phyloP scores from a whole-genome alignment of 2,797 vertebrate genomes.

The Myiotriccus ornatus region DNA sequence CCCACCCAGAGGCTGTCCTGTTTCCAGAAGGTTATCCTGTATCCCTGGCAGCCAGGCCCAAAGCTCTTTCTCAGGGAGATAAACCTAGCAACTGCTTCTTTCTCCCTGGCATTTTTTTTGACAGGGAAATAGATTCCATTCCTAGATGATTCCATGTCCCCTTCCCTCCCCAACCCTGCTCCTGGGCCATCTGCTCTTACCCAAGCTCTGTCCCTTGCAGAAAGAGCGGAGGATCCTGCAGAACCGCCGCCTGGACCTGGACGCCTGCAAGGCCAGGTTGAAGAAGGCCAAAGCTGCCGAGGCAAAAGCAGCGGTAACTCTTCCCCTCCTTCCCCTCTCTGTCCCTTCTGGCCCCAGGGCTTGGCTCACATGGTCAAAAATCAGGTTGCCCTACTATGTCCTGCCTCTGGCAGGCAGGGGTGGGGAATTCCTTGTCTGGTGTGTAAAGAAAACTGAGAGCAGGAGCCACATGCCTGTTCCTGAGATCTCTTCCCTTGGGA shows the following conservation, averaged over 20 bases:
- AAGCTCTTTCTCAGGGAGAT: background rate
- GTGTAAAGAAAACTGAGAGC: background rate
- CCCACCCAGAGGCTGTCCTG: background rate
- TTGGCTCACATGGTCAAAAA: background rate
- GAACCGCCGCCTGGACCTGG: constrained; percentile 90
- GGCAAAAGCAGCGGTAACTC: constrained; percentile 87
- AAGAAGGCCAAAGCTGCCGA: constrained; percentile 92
- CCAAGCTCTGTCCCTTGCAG: constrained; percentile 65
- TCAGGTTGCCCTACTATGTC: background rate
- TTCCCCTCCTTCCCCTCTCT: background rate
- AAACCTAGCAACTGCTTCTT: background rate
- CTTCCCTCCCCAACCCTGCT: background rate
- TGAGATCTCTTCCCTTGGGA: background rate
- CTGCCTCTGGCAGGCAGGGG: background rate
- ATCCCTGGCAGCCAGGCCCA: background rate
- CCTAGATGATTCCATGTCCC: background rate
- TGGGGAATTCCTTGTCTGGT: background rate
- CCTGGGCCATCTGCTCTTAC: background rate
- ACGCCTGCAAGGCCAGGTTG: constrained; percentile 88
- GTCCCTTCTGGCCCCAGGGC: background rate
- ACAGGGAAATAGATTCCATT: background rate
- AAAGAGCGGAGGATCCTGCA: constrained; percentile 90
- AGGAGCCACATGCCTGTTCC: background rate
- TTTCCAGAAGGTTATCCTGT: background rate
- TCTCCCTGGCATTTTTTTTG: background rate